Conservation (phyloP, 2,888 invertebrate species). For the Pandemis corylana region DNA sequence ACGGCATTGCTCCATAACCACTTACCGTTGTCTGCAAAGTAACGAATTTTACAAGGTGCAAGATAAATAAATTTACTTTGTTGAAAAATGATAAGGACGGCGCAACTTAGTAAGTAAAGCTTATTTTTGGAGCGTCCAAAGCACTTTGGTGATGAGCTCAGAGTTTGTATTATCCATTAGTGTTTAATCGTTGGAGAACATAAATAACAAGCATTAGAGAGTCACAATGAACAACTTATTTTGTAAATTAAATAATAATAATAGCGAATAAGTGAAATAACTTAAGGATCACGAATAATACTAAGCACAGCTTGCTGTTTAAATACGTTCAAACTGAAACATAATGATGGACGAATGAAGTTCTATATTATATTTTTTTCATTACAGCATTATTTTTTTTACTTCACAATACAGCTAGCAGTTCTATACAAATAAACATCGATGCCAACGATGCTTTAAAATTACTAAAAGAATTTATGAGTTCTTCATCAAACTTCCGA, state of each 20-base stretch:
- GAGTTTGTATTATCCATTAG: not conserved
- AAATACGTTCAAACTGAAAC: not conserved
- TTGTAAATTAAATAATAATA: not conserved
- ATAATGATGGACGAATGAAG: not conserved
- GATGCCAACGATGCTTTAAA: conserved; percentile 45
- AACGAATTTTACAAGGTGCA: conserved; percentile 3
- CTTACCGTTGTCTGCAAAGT: conserved; percentile 7
- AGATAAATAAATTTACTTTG: conserved; percentile 1
- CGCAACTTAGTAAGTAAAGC: conserved; percentile 7
- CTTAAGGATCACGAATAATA: not conserved
- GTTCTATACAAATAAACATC: conserved; percentile 44
- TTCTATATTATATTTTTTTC: not conserved
- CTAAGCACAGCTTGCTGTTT: not conserved
- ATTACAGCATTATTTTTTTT: conserved; percentile 30
- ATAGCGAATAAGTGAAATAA: not conserved
- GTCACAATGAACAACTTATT: not conserved
- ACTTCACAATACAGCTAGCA: conserved; percentile 2
- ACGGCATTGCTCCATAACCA: conserved; percentile 1
- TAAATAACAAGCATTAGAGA: not conserved
- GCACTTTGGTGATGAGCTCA: not conserved
- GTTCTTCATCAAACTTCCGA: conserved; percentile 20
- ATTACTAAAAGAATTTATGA: conserved; percentile 42
- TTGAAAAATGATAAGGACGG: not conserved
- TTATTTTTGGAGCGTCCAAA: not conserved
- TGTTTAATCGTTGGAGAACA: not conserved